Evolutionary conservation across 2,888 invertebrate species (phyloP).

Genomic region (Oscheius sp.): DNA sequence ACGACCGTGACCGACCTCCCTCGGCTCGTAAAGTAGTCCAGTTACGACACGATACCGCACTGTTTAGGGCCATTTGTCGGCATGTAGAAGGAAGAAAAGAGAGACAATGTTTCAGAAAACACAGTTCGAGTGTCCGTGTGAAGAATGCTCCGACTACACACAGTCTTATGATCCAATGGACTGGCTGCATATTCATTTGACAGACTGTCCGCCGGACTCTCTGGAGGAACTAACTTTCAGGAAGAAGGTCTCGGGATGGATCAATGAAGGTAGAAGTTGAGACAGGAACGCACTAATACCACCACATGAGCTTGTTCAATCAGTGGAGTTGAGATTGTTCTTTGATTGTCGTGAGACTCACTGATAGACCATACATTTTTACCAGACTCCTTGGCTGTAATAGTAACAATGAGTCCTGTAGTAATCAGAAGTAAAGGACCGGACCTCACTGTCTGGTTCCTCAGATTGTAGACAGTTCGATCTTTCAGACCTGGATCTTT

Average conservation of each 20-base stretch:
- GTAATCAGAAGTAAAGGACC: too few species aligned
- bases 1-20: slow-evolving; percentile 17
- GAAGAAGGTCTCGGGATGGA: slow-evolving; percentile 33
- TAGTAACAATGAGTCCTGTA: too few species aligned
- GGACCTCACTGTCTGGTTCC: too few species aligned
- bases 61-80: slow-evolving; percentile 30
- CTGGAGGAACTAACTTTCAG: slow-evolving; percentile 22
- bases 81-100: not conserved
- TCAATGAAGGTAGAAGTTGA: slow-evolving; percentile 34
- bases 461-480: too few species aligned
- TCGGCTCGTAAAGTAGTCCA: slow-evolving; percentile 18
- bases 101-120: slow-evolving; percentile 30
- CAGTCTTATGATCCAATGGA: slow-evolving; percentile 28
- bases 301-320: not conserved
- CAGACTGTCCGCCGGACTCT: slow-evolving; percentile 31
- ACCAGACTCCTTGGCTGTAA: too few species aligned
- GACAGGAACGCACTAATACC: not conserved
- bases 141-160: slow-evolving; percentile 28
- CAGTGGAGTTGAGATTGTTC: too few species aligned
- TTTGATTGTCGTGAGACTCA: too few species aligned
- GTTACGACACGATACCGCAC: slow-evolving; percentile 21
- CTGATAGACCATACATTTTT: too few species aligned
- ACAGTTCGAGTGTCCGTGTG: slow-evolving; percentile 27
- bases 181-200: slow-evolving; percentile 33
- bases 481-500: too few species aligned